Evolutionary conservation across 2,888 invertebrate genomes (phyloP), one percentile per base, ranked within the genome.

Genomic region (Copidosoma aretas): DNA sequence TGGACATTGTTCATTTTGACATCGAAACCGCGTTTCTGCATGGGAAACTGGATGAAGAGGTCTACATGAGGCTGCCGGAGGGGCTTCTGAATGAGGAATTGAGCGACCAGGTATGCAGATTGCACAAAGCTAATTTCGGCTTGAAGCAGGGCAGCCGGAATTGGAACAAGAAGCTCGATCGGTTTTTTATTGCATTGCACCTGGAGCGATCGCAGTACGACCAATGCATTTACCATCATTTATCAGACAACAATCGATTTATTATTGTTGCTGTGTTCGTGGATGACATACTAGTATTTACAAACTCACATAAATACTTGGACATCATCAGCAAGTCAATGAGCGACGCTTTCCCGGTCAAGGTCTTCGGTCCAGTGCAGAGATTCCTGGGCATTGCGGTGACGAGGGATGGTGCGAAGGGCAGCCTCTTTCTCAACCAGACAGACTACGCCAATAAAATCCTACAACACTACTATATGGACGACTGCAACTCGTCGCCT

Each of bases 181-280:
- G 32, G 3, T 32, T 32, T 32, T 32, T 32, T 32, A 5, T 32
- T 32, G 32, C 32, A 8, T 32, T 32, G 32, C 32, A 51, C 21
- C n/a, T 51, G 25, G 49, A n/a, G 8, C 22, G 49, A 10, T 60
- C 60, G 4, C 24, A 14, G 10, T 60, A 21, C 3, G 73, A 76
- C 10, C 71, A 73, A 12, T 75, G 75, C 59, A 46, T 75, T 46
- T 75, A 73, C 54, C 69, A 15, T 73, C 66, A 64, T 68, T 68
- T 43, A 46, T 63, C 21, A 57, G 67, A 22, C 32, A 32, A 8
- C 62, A 56, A 4, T 12, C 66, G 67, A 60, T 19, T 73, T n/a
- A 59, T 63, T 51, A 60, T 75, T 3, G 43, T 73, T 10, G 25
- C 72, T n/a, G 17, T 74, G 3, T 74, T 75, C 52, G 75, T 74